A percentile compares a stretch with the other conserved stretches of the same genome.
Conservation (phyloP, 2,113 vertebrate genomes). For the Aramus guarauna region DNA sequence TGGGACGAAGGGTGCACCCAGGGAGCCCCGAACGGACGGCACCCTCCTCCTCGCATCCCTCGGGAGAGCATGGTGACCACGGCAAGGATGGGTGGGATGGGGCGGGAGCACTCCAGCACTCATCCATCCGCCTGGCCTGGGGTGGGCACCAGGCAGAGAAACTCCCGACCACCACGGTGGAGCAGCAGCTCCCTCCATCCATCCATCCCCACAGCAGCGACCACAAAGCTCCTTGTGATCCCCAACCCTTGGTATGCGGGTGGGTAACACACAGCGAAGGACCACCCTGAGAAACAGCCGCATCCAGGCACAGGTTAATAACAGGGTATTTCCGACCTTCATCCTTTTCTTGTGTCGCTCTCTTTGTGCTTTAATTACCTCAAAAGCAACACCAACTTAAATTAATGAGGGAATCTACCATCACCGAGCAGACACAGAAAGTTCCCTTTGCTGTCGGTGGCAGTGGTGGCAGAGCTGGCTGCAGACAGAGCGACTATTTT, state of each 20-base stretch:
- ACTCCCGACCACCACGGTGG: too few relatives aligned
- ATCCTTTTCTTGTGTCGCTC: not conserved
- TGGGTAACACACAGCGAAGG: accelerated
- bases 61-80: not conserved
- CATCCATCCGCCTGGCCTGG: not conserved
- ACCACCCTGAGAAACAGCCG: not conserved
- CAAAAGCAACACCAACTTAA: not conserved
- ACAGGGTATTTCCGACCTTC: not conserved
- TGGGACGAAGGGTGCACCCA: not conserved
- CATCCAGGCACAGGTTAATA: not conserved
- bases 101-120: not conserved
- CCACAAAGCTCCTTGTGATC: accelerated
- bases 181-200: not conserved
- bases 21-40: not conserved
- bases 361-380: not conserved
- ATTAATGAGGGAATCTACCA: not conserved
- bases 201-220: too few relatives aligned
- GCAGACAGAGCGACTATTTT: not conserved
- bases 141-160: not conserved
- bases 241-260: not conserved
- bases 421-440: not conserved
- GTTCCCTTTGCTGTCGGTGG: not conserved
- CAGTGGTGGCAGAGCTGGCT: not conserved
- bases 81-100: not conserved
- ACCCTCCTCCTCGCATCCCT: not conserved